These are phyloP conservation scores for Scrobipalpa costella DNA, from an alignment of 2,888 invertebrate genomes.

Conservation along the genomic window DNA sequence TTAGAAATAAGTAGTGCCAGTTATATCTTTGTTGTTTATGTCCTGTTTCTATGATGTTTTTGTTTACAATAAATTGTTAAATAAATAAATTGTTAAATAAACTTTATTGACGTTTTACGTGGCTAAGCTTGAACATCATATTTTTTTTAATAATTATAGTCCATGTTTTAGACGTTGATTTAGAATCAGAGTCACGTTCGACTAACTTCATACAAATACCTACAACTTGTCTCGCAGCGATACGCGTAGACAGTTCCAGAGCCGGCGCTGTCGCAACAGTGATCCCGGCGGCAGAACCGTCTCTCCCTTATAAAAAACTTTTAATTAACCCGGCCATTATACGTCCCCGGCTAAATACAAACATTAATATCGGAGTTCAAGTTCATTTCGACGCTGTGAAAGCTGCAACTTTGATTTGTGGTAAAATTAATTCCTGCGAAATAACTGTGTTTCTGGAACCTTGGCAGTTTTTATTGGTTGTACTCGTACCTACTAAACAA, in stretches of 20 bases:
- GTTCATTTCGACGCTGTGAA: conserved; percentile 18
- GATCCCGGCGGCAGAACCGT: background rate
- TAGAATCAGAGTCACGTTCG: too few relatives aligned
- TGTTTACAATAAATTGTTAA: too few relatives aligned
- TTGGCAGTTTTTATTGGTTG: background rate
- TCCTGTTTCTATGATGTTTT: too few relatives aligned
- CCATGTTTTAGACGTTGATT: too few relatives aligned
- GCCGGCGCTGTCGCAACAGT: background rate
- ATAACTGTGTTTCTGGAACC: conserved; percentile 3
- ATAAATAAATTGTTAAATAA: too few relatives aligned
- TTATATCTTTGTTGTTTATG: too few relatives aligned
- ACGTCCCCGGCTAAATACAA: conserved; percentile 11
- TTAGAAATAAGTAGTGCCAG: too few relatives aligned
- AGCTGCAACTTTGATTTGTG: conserved; percentile 13
- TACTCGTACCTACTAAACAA: background rate
- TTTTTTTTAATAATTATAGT: too few relatives aligned
- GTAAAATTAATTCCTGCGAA: conserved; percentile 2
- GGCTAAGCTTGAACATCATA: too few relatives aligned
- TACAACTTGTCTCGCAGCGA: too few relatives aligned
- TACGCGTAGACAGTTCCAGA: background rate
- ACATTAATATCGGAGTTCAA: conserved; percentile 24
- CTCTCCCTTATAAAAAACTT: conserved; percentile 20
- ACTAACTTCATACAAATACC: too few relatives aligned
- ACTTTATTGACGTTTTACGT: too few relatives aligned
- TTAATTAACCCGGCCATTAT: conserved; percentile 20